A percentile compares a stretch with the other conserved stretches of the same genome.
Evolutionary conservation across 2,113 vertebrate genomes (phyloP).

Genomic region (pig (Sus scrofa)): DNA sequence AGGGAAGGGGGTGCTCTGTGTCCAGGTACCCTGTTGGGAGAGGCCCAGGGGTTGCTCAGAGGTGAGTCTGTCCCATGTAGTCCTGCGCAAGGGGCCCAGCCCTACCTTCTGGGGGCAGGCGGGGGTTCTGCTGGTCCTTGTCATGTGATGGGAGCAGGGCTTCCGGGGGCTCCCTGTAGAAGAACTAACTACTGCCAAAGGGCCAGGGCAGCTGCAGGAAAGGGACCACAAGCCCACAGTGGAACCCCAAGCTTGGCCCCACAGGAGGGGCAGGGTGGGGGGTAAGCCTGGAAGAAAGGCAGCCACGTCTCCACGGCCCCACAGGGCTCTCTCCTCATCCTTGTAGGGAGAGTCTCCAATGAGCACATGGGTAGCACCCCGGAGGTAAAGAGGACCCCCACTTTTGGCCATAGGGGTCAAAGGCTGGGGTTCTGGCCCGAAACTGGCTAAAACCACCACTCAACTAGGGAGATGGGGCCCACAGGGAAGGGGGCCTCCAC

Average conservation of each 20-base stretch:
- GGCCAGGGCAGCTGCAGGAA: neutral
- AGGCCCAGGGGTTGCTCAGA: neutral
- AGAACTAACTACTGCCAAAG: neutral
- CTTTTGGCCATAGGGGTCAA: neutral
- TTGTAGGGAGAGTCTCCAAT: neutral
- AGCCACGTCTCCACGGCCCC: accelerated
- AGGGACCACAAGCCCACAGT: accelerated
- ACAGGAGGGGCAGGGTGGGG: neutral
- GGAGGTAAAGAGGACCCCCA: no score
- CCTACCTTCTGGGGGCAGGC: neutral
- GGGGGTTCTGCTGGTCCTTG: neutral
- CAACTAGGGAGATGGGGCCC: neutral
- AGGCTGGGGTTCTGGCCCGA: neutral
- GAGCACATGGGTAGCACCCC: no score
- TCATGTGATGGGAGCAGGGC: neutral
- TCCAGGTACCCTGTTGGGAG: neutral
- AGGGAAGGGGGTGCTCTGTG: neutral
- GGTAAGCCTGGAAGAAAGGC: neutral
- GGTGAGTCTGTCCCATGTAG: neutral
- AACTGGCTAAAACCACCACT: neutral
- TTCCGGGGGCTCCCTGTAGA: neutral
- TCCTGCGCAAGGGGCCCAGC: accelerated
- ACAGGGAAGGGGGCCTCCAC: accelerated
- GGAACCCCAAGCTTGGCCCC: neutral
- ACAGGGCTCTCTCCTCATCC: neutral